phyloP scores from a whole-genome alignment of 2,888 invertebrate species.

The Cinara cedri region DNA sequence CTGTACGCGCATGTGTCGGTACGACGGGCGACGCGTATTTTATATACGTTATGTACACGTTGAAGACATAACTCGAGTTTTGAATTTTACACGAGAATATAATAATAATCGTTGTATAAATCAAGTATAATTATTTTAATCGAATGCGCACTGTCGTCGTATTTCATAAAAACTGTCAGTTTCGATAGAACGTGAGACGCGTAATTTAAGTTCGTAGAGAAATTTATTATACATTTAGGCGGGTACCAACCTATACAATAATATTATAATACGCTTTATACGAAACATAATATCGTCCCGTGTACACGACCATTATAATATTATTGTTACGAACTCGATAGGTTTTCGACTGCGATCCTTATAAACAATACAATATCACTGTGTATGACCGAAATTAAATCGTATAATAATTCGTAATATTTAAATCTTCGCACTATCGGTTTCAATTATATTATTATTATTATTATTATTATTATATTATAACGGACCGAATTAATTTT shows the following conservation, averaged over 20 bases:
- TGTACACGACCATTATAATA: background rate
- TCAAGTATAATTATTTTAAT: slow-evolving; percentile 32
- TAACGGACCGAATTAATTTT: background rate
- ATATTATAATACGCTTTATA: background rate
- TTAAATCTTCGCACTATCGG: no score
- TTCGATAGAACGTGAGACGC: background rate
- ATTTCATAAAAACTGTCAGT: slow-evolving; percentile 13
- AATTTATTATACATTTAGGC: no score
- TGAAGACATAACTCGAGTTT: slow-evolving; percentile 21
- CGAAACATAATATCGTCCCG: background rate
- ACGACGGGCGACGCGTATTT: background rate
- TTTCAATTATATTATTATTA: slow-evolving; percentile 7
- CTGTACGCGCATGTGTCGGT: background rate
- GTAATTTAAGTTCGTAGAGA: background rate
- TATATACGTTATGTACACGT: slow-evolving; percentile 11
- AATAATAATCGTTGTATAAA: slow-evolving; percentile 28
- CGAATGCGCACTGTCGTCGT: background rate
- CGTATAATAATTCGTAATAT: no score
- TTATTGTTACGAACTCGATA: background rate
- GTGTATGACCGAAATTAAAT: no score
- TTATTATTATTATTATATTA: no score
- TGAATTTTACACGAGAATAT: slow-evolving; percentile 2
- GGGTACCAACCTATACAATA: no score
- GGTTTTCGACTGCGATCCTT: background rate
- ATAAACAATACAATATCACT: background rate